These are phyloP conservation scores for Psilopogon haemacephalus DNA, from an alignment of 2,113 vertebrate species.

Conservation along the genomic window DNA sequence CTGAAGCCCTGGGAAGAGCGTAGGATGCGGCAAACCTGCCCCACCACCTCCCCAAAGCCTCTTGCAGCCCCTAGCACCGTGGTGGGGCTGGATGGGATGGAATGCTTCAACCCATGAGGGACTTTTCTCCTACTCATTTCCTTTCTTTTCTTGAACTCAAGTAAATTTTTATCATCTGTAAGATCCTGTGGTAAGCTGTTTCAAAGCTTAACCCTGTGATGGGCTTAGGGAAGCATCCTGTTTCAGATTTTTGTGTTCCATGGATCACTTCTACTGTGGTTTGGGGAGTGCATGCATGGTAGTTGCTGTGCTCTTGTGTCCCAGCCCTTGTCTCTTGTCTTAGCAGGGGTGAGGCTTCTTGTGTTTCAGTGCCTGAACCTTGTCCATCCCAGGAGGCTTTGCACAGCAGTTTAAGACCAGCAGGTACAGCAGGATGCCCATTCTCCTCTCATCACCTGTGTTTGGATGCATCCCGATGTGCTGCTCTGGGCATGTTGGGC, in stretches of 20 bases:
- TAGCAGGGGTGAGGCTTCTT: background rate
- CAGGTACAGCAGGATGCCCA: rapidly evolving
- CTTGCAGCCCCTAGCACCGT: background rate
- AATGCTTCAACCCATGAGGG: background rate
- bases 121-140: conserved; percentile 53
- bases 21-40: conserved; percentile 5
- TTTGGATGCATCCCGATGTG: rapidly evolving
- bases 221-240: background rate
- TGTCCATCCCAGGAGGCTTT: background rate
- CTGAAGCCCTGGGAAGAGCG: background rate
- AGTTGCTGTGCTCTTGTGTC: rapidly evolving
- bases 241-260: background rate
- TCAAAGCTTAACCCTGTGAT: conserved; percentile 36
- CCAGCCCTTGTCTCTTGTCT: background rate
- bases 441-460: rapidly evolving
- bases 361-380: background rate
- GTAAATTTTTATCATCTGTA: conserved; percentile 29
- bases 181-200: background rate
- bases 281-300: rapidly evolving
- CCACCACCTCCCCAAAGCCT: background rate
- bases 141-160: conserved; percentile 18
- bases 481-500: background rate
- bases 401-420: rapidly evolving
- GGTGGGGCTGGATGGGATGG: background rate
- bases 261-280: background rate